Base-by-base conservation (phyloP, 1,140 invertebrate species). In the Papilio helenus region DNA sequence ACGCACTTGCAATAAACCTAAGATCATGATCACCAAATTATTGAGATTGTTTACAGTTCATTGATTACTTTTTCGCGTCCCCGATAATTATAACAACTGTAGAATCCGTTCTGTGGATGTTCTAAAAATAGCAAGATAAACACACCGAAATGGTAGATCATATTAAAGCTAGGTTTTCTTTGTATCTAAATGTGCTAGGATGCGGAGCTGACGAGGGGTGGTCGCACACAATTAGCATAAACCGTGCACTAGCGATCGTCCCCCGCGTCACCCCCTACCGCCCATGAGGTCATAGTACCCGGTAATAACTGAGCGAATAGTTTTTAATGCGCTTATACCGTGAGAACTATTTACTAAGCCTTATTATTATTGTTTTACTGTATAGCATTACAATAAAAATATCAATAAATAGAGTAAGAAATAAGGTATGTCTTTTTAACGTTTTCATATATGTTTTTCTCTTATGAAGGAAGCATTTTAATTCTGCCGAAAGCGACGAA, bases 221-320 rank as follows among this genome's bases (percentile, higher is more conserved):
- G 86, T 84, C 82, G 83, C 65, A 79, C 72, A 81, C 39, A 71
- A 87, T 89, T 89, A 84, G 83, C 86, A 88, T 89, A 87, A 84
- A 82, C 84, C 82, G 81, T 85, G 87, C 83, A 80, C 80, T 80
- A 29, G 49, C 10, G 29, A 5, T 74, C 74, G 79, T 81, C 76
- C 79, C 81, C 76, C 73, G 26, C 77, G 51, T 20, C 55, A 79
- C 58, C 14, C 5, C 8, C 51, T 20, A 10, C 79, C 82, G 79
- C 81, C 82, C 79, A 82, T 76, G 76, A 72, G 71, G 26, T 76
- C 34, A 26, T 20, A 44, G n/a, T 49, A 61, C 23, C 55, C 18
- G 71, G 79, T 39, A 77, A 80, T 77, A 74, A 49, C 68, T 72
- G 79, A 72, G 71, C 71, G 34, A 39, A 34, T 34, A 29, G 26